phyloP scores from a whole-genome alignment of 2,113 vertebrate species.

The Aptenodytes forsteri region DNA sequence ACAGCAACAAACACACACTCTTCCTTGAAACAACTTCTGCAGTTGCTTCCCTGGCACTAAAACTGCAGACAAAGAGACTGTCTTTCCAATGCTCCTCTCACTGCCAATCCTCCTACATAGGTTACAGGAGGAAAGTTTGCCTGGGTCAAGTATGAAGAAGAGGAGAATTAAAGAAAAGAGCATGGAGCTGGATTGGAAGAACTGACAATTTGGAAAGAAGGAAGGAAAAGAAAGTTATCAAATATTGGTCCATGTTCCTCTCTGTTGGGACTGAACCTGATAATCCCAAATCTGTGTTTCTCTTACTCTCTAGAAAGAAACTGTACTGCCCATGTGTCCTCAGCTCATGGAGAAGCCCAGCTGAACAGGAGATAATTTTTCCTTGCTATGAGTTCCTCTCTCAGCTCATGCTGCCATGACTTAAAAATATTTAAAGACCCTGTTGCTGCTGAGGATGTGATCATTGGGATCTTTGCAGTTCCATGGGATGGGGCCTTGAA shows the following conservation, averaged over 20 bases:
- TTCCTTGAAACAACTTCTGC: neutral
- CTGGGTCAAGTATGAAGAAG: neutral
- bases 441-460: neutral
- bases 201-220: neutral
- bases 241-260: neutral
- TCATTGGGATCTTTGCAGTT: neutral
- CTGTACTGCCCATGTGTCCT: neutral
- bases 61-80: neutral
- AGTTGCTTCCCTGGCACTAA: neutral
- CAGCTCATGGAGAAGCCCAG: neutral
- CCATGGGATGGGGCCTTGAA: neutral
- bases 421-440: neutral
- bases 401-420: neutral
- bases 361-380: neutral
- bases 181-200: neutral
- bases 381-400: neutral
- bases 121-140: neutral
- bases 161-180: neutral
- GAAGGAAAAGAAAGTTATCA: neutral
- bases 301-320: neutral
- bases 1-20: neutral
- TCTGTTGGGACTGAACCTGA: neutral
- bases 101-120: neutral
- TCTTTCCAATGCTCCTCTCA: neutral
- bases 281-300: neutral